Evolutionary conservation across 2,797 vertebrate genomes (phyloP), one percentile per base, ranked within the genome.

Genomic region (Pempheris klunzingeri): DNA sequence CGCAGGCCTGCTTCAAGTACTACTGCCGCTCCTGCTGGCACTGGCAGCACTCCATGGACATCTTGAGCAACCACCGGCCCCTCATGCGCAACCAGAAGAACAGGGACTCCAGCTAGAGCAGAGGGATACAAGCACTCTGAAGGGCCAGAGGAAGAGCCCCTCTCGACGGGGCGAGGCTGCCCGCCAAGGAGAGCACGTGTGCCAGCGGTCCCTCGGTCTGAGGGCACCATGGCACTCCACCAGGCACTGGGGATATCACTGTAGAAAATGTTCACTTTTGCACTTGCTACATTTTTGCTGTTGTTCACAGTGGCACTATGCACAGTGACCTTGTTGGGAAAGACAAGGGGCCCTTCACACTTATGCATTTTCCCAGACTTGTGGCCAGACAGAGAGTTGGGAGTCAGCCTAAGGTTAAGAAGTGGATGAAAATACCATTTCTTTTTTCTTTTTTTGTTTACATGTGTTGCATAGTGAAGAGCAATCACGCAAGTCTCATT

Each of bases 1-100:
- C 75, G 1, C 4, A 99, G 98, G 96, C 97, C 90, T 99, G 98
- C 94, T 99, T 99, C 93, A 99, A 99, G 92, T 99, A 99, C 93
- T 99, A 98, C 95, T 99, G 98, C 86, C 97, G 97, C 88, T 96
- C 97, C 30, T 99, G 98, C 94, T 99, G 98, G 98, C 97, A 99
- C 90, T 99, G 97, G 97, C 97, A 98, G 87, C 98, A 99, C 93
- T 98, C 97, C 77, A 96, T 97, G 95, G 98, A 99, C 92, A 95
- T 97, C 84, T 90, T 99, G 84, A 97, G 97, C 84, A 98, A 98
- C 94, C 98, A 99, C 92, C 96, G 97, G 90, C 98, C 98, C 58
- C 95, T 99, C 82, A 99, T 99, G 98, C 96, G 98, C 78, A 99
- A 99, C 95, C 98, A 99, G 95, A 99, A 99, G 96, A 99, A 95